Evolutionary conservation across 30 jellyfish, hydroid and myxozoan genomes (phyloP).

Genomic region (Mastigias papua): DNA sequence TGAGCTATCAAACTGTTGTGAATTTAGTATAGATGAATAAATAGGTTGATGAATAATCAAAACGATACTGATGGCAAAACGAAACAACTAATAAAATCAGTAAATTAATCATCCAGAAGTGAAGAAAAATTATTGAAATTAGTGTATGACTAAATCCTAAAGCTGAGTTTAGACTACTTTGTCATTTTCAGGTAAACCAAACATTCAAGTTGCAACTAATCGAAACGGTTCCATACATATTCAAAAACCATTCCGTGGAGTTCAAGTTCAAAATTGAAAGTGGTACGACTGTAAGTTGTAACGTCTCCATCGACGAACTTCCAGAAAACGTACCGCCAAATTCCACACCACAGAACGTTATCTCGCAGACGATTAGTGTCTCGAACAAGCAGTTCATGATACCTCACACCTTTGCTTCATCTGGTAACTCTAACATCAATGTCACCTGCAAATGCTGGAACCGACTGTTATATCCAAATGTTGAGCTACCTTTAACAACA

Average conservation of each 20-base stretch:
- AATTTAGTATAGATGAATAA: too few species aligned
- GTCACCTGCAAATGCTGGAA: constrained; percentile 60
- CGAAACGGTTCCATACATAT: constrained; percentile 44
- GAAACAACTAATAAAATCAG: too few species aligned
- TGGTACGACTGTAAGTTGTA: constrained; percentile 51
- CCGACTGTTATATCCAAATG: constrained; percentile 46
- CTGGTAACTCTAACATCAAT: constrained; percentile 32
- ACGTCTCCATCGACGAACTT: constrained; percentile 29
- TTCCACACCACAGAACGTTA: not conserved
- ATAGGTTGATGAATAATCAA: too few species aligned
- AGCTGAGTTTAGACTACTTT: too few species aligned
- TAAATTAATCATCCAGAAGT: too few species aligned
- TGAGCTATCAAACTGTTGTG: not conserved
- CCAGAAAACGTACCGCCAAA: not conserved
- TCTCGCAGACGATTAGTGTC: constrained; percentile 4
- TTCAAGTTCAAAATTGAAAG: constrained; percentile 2
- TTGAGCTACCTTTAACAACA: not conserved
- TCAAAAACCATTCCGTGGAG: constrained; percentile 48
- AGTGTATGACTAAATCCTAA: too few species aligned
- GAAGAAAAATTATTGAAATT: too few species aligned
- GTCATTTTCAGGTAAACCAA: constrained; percentile 23
- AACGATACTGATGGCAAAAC: too few species aligned
- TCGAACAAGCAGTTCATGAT: constrained; percentile 5
- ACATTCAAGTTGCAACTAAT: constrained; percentile 35
- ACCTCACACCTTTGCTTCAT: constrained; percentile 10